These are phyloP conservation scores for Parotia lawesii DNA, from an alignment of 2,113 vertebrate genomes.

Conservation along the genomic window DNA sequence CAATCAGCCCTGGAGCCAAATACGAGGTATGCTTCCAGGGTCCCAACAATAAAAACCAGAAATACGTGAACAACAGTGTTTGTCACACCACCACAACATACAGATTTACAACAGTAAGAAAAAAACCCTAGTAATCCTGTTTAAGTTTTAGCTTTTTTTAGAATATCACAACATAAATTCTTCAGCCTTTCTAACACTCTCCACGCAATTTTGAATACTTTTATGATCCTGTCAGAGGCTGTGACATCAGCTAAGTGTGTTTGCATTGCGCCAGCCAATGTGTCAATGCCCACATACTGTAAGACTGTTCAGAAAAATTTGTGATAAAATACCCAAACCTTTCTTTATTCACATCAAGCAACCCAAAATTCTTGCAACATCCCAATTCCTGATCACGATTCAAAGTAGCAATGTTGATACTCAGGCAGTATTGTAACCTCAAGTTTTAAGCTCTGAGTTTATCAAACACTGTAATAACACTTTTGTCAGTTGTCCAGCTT, in stretches of 20 bases:
- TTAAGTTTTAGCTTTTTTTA: neutral
- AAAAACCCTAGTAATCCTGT: neutral
- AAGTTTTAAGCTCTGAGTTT: neutral
- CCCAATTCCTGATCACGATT: neutral
- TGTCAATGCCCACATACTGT: neutral
- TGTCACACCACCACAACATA: neutral
- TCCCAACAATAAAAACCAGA: neutral
- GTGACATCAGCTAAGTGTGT: fast-evolving
- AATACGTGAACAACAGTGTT: neutral
- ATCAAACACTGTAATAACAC: neutral
- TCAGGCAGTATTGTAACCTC: neutral
- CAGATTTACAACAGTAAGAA: neutral
- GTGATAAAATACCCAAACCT: neutral
- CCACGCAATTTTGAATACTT: neutral
- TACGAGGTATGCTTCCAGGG: neutral
- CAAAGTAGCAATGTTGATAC: neutral
- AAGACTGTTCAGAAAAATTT: neutral
- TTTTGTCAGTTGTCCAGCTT: neutral
- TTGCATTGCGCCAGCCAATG: neutral
- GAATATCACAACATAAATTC: neutral
- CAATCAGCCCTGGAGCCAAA: neutral
- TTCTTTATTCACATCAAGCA: neutral
- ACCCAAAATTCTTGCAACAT: neutral
- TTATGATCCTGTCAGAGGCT: neutral
- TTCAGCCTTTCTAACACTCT: neutral